Base-by-base conservation (phyloP, 2,797 vertebrate species). In the Thamnophis elegans region DNA sequence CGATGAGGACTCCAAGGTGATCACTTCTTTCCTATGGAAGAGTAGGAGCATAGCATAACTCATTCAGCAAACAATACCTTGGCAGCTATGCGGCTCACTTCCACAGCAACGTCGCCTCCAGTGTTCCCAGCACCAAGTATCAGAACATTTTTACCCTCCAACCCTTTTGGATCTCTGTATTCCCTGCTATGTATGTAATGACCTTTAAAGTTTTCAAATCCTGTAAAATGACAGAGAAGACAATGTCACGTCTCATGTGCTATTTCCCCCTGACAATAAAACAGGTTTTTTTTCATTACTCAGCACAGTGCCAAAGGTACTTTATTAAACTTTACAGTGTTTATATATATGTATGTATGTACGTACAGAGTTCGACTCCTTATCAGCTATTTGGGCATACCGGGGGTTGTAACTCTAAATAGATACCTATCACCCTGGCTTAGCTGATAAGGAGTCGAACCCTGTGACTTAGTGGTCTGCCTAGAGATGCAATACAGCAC, bases 51-150 rank as follows among this genome's bases (percentile, higher is more conserved):
- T 10, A 18, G 1, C 36, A 7, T 65, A 2, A 47, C 25, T 78
- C 42, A 22, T 36, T 20, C 51, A 42, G 0, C 56, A 65, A 73
- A 8, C 13, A 42, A 65, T 95, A 99, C 99, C 98, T 98, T 98
- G 0, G 98, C 92, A 93, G 98, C 98, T 51, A 92, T 96, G 5
- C 93, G 97, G 86, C 98, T 98, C 65, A 99, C 97, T 93, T 99
- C 99, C 91, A 98, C 98, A 0, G 98, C 97, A 1, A 99, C 92
- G 89, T 99, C 99, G 0, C 98, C 98, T 0, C 98, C 99, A 0
- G 98, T 98, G 95, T 98, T 99, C 18, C 99, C 99, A 36, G 97
- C 97, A 58, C 99, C 99, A 0, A 99, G 92, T 92, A 99, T 97
- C 18, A 99, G 95, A 93, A 99, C 96, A 1, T 96, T 97, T 94